Conservation (phyloP, 2,888 invertebrate genomes). For the Drepanosiphum platanoidis region DNA sequence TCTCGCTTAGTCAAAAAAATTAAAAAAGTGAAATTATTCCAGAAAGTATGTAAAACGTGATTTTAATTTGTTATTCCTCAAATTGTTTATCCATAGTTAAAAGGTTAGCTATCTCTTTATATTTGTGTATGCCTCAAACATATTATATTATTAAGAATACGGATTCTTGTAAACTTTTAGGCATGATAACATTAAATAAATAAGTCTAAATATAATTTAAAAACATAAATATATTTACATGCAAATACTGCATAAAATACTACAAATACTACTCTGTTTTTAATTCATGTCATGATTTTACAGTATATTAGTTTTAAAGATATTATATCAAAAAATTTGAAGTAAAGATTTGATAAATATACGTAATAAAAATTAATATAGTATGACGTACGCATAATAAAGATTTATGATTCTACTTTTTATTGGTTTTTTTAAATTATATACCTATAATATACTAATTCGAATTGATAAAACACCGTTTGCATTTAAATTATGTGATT, state of each 20-base stretch:
- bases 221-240: not conserved
- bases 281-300: not conserved
- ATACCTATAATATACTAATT: not conserved
- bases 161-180: not conserved
- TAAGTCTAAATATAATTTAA: not conserved
- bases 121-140: not conserved
- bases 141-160: not conserved
- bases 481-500: not conserved
- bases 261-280: too few species aligned
- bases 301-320: not conserved
- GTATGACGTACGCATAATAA: not conserved
- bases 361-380: not conserved
- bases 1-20: not conserved
- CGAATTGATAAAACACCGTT: not conserved
- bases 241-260: too few species aligned
- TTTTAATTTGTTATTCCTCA: not conserved
- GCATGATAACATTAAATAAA: not conserved
- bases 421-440: not conserved
- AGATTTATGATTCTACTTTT: not conserved
- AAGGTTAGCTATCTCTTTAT: not conserved
- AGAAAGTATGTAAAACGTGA: not conserved
- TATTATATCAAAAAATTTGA: not conserved
- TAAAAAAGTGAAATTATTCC: slow-evolving; percentile 17
- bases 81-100: not conserved
- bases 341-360: not conserved